Conservation (phyloP, 2,797 vertebrate genomes). For the Pelobates cultripes region DNA sequence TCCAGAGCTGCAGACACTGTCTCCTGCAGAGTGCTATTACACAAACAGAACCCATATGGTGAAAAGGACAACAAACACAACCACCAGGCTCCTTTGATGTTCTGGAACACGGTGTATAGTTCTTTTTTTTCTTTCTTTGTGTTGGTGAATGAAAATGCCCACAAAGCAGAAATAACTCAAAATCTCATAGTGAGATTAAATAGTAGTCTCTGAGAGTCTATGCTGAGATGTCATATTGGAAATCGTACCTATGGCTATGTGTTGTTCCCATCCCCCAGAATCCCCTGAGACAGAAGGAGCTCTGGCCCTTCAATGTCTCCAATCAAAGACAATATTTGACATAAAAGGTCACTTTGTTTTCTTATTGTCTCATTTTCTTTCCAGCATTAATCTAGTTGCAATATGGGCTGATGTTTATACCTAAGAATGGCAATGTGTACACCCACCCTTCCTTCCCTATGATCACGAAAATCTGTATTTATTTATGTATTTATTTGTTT, state of each 20-base stretch:
- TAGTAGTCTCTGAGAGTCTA: not conserved
- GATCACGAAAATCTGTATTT: too few relatives aligned
- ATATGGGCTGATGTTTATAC: too few relatives aligned
- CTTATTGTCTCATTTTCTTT: too few relatives aligned
- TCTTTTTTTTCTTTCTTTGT: not conserved
- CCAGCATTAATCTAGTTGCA: too few relatives aligned
- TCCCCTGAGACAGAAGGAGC: slow-evolving; percentile 4
- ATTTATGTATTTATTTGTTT: too few relatives aligned
- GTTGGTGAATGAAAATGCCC: not conserved
- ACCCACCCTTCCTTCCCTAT: too few relatives aligned
- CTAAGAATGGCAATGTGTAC: too few relatives aligned
- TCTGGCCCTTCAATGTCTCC: slow-evolving; percentile 4
- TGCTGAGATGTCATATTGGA: not conserved
- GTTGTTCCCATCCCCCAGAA: slow-evolving; percentile 3
- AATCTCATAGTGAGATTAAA: not conserved
- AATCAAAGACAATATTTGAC: slow-evolving; percentile 33
- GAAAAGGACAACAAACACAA: slow-evolving; percentile 3
- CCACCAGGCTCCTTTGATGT: slow-evolving; percentile 1
- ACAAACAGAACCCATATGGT: not conserved
- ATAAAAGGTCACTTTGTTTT: slow-evolving; percentile 9
- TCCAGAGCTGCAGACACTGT: not conserved
- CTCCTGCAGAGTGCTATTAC: slow-evolving; percentile 13
- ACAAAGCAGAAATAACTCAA: not conserved
- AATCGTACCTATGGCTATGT: slow-evolving; percentile 24
- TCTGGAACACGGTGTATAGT: not conserved